Evolutionary conservation across 1,140 invertebrate species (phyloP).

Genomic region (Diuraphis noxia): DNA sequence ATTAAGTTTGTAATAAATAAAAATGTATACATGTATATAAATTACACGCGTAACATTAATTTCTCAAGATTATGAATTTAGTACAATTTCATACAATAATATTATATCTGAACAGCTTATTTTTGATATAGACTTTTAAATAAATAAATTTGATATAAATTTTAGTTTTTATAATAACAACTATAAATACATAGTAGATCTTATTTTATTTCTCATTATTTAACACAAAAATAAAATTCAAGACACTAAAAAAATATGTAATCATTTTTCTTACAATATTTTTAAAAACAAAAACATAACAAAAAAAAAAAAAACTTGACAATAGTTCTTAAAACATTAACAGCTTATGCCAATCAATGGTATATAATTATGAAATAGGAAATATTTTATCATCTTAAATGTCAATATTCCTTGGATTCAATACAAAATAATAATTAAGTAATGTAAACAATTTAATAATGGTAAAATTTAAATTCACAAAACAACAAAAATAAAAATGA

Average conservation of each 20-base stretch:
- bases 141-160: background rate
- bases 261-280: background rate
- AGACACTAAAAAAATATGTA: background rate
- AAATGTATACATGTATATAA: background rate
- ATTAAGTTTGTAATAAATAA: background rate
- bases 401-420: slow-evolving; percentile 36
- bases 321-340: background rate
- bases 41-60: background rate
- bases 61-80: background rate
- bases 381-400: background rate
- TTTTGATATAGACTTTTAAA: background rate
- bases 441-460: background rate
- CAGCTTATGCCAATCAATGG: background rate
- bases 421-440: background rate
- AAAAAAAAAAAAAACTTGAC: background rate
- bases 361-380: background rate
- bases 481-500: slow-evolving; percentile 22
- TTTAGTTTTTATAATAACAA: background rate
- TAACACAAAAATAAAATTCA: slow-evolving; percentile 13
- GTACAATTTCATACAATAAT: background rate
- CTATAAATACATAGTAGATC: background rate
- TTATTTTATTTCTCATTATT: background rate
- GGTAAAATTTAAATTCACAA: background rate
- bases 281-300: slow-evolving; percentile 23
- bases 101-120: background rate